Percentiles rank a stretch among this genome's conserved stretches.
Conservation (phyloP, 1,140 invertebrate species). For the Aphelinus atriplicis region DNA sequence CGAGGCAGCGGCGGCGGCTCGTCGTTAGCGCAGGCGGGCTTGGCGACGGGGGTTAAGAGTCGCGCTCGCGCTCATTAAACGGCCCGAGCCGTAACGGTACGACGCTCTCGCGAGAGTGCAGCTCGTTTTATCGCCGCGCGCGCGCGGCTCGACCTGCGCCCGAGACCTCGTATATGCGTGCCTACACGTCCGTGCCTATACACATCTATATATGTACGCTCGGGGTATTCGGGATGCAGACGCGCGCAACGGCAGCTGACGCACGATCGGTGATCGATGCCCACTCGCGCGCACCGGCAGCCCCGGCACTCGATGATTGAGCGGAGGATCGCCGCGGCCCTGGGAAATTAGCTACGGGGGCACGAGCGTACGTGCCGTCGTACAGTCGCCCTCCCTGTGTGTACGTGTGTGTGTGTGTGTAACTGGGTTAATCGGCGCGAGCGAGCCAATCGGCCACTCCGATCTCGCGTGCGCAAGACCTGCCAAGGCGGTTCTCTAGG, state of each 20-base stretch:
- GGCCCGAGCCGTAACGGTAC: neutral
- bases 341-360: neutral
- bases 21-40: too few species aligned
- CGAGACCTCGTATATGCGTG: neutral
- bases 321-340: too few species aligned
- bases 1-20: too few species aligned
- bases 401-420: neutral
- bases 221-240: too few species aligned
- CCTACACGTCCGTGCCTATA: too few species aligned
- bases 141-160: neutral
- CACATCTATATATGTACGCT: too few species aligned
- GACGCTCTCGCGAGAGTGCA: neutral
- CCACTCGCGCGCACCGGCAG: too few species aligned
- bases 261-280: too few species aligned
- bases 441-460: neutral
- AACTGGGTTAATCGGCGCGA: constrained; percentile 16
- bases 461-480: neutral
- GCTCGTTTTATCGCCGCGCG: constrained; percentile 10
- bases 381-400: neutral
- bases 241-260: too few species aligned
- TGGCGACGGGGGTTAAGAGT: constrained; percentile 5
- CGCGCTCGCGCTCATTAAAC: constrained; percentile 8
- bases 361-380: neutral
- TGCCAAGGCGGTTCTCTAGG: too few species aligned
- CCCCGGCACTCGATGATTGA: too few species aligned